Conservation (phyloP, 2,888 invertebrate genomes). For the Caenorhabditis drosophilae region DNA sequence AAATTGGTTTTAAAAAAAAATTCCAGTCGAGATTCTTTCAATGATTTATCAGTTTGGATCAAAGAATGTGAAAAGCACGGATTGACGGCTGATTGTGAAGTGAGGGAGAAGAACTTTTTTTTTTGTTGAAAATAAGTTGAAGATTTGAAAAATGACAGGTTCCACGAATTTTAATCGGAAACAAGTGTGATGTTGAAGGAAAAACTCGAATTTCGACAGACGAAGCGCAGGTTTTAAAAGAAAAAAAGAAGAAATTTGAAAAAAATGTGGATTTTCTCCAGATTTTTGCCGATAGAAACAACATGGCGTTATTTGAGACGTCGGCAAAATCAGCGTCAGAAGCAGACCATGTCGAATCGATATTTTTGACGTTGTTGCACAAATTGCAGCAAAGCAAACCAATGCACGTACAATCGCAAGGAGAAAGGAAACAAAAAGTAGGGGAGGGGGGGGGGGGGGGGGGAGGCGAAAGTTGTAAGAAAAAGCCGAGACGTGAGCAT, state of each 20-base stretch:
- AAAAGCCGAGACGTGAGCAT: not conserved
- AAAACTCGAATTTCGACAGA: constrained; percentile 76
- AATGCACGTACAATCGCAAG: constrained; percentile 71
- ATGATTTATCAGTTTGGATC: constrained; percentile 78
- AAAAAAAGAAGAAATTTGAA: no score
- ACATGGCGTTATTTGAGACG: constrained; percentile 80
- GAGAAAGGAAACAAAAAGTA: constrained; percentile 57
- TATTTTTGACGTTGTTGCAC: constrained; percentile 82
- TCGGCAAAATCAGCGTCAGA: constrained; percentile 76
- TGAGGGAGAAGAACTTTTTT: not conserved
- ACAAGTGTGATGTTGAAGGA: constrained; percentile 78
- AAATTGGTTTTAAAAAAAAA: constrained; percentile 4
- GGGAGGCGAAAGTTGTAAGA: no score
- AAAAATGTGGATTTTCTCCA: constrained; percentile 10
- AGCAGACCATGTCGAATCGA: constrained; percentile 81
- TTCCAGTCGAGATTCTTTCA: constrained; percentile 54
- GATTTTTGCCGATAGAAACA: constrained; percentile 77
- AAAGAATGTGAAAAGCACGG: constrained; percentile 78
- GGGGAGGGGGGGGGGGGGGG: not conserved
- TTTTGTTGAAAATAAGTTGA: not conserved
- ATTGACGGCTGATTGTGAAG: constrained; percentile 39
- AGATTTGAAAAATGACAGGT: constrained; percentile 15
- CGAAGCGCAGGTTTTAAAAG: constrained; percentile 75
- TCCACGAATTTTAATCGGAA: constrained; percentile 81
- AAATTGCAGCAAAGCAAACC: constrained; percentile 78